These are phyloP conservation scores for Microcebus lehilahytsara DNA, from an alignment of 2,113 vertebrate species.

Conservation along the genomic window DNA sequence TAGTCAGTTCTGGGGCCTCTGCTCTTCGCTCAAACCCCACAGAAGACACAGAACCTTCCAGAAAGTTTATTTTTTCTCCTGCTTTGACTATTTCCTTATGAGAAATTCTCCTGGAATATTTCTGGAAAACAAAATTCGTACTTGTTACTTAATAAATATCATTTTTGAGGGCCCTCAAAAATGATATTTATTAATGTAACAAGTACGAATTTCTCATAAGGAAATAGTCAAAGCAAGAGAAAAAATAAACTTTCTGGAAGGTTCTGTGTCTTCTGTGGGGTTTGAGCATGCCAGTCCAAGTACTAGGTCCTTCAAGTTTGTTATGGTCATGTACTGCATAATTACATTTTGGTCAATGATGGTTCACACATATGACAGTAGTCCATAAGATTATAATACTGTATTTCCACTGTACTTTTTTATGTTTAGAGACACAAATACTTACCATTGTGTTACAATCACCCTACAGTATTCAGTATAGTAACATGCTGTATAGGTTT, in stretches of 20 bases:
- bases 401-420: background rate
- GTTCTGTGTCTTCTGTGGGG: too few relatives aligned
- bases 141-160: too few relatives aligned
- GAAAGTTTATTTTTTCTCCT: background rate
- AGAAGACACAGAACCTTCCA: background rate
- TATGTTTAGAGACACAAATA: background rate
- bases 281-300: background rate
- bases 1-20: background rate
- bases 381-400: background rate
- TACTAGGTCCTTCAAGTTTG: background rate
- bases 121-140: background rate
- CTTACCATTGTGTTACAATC: background rate
- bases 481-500: background rate
- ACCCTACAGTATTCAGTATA: background rate
- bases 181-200: too few relatives aligned
- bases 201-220: too few relatives aligned
- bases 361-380: background rate
- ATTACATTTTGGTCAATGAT: background rate
- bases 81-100: background rate
- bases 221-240: too few relatives aligned
- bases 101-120: background rate
- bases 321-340: background rate
- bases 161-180: too few relatives aligned
- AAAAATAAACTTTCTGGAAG: too few relatives aligned
- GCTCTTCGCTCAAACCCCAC: background rate